Evolutionary conservation across 2,797 vertebrate species (phyloP).

Genomic region (Xenops minutus): DNA sequence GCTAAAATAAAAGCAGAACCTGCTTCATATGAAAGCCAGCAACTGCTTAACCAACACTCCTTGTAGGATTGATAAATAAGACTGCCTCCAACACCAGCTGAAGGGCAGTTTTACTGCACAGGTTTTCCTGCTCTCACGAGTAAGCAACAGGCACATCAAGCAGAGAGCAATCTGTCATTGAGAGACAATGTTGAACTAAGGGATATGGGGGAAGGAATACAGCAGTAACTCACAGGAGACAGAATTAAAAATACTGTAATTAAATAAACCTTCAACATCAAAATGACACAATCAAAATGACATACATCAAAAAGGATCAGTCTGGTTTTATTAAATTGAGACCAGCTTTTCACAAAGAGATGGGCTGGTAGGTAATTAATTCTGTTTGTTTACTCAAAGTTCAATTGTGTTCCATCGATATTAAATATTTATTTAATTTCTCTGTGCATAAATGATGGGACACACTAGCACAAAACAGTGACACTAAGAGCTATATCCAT

Average conservation of each 20-base stretch:
- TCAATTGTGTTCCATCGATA: background rate
- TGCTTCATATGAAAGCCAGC: background rate
- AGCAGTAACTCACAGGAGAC: background rate
- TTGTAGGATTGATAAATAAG: background rate
- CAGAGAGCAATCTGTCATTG: background rate
- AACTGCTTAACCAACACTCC: background rate
- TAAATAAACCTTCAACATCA: background rate
- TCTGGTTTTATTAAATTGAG: background rate
- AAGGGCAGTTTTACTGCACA: background rate
- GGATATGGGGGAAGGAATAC: background rate
- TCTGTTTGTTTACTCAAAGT: background rate
- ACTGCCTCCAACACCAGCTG: background rate
- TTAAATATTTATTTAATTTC: slow-evolving; percentile 21
- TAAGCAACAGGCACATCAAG: background rate
- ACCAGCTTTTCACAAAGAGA: background rate
- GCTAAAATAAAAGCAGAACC: background rate
- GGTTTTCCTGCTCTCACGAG: background rate
- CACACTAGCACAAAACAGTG: background rate
- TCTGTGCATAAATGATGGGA: background rate
- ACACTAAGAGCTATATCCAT: background rate
- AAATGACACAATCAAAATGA: background rate
- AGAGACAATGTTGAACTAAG: background rate
- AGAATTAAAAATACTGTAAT: background rate
- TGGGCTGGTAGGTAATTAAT: background rate
- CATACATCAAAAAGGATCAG: background rate